A percentile compares a stretch with the other conserved stretches of the same genome.
Conservation (phyloP, 2,888 invertebrate species). For the Sphecodes monilicornis region DNA sequence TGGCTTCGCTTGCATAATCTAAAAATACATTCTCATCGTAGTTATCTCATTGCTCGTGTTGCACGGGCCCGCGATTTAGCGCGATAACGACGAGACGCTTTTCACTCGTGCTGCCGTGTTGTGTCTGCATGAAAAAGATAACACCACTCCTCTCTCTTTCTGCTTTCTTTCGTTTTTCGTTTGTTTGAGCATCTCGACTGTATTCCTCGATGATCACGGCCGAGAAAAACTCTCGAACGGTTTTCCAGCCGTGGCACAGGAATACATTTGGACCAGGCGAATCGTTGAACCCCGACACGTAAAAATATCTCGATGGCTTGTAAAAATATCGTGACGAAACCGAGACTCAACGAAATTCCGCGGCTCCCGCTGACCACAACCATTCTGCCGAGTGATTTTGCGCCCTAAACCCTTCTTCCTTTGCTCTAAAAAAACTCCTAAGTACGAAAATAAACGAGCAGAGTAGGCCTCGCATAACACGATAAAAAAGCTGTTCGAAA, state of each 20-base stretch:
- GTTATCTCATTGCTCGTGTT: slow-evolving; percentile 53
- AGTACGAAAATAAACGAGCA: not conserved
- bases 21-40: slow-evolving; percentile 45
- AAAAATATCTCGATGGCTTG: slow-evolving; percentile 79
- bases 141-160: not conserved
- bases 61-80: slow-evolving; percentile 47
- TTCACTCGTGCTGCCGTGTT: slow-evolving; percentile 26
- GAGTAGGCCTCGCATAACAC: not conserved
- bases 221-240: slow-evolving; percentile 24
- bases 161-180: not conserved
- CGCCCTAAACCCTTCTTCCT: not conserved
- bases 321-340: slow-evolving; percentile 68
- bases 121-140: slow-evolving; percentile 52
- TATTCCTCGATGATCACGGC: slow-evolving; percentile 7
- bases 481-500: not conserved
- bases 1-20: slow-evolving; percentile 57
- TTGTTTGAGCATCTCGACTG: not conserved
- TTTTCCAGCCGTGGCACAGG: slow-evolving; percentile 33
- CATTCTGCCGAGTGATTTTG: not conserved
- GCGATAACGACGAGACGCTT: slow-evolving; percentile 42
- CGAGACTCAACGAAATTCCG: slow-evolving; percentile 50
- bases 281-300: slow-evolving; percentile 79
- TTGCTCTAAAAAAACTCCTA: not conserved
- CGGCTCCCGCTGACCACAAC: slow-evolving; percentile 55
- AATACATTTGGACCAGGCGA: slow-evolving; percentile 65